Evolutionary conservation across 2,113 vertebrate species (phyloP).

Genomic region (Nothoprocta pentlandii): DNA sequence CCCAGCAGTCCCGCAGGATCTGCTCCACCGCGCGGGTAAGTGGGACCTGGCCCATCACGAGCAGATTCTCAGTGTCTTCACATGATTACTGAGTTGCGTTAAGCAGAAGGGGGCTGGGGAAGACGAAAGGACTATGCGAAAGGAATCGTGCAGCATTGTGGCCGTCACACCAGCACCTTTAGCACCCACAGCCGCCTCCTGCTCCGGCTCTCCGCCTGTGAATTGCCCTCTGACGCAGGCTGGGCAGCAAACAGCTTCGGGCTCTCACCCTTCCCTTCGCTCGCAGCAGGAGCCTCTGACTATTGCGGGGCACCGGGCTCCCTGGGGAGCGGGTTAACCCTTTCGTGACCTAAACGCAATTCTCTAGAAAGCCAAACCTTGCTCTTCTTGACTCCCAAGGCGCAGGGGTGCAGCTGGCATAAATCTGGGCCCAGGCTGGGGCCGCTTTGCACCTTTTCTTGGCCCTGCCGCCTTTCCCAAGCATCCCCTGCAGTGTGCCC

Average conservation of each 20-base stretch:
- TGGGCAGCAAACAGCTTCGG: neutral
- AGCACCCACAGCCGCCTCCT: accelerated
- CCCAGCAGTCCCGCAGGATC: neutral
- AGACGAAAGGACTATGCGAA: neutral
- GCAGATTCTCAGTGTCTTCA: neutral
- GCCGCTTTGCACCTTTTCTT: neutral
- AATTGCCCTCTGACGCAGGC: neutral
- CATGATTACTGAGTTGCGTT: neutral
- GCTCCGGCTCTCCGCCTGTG: neutral
- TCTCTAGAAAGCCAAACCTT: neutral
- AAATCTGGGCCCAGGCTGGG: accelerated
- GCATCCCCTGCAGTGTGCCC: accelerated
- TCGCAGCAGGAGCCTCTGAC: accelerated
- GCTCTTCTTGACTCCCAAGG: neutral
- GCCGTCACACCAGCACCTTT: no score
- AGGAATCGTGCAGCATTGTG: neutral
- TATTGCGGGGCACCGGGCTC: neutral
- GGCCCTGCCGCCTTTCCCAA: neutral
- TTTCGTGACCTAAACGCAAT: neutral
- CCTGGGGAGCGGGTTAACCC: neutral
- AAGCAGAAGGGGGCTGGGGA: neutral
- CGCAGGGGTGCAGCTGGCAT: accelerated
- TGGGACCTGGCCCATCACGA: accelerated
- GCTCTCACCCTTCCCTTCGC: neutral
- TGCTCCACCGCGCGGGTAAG: neutral